Conservation (phyloP, 2,888 invertebrate genomes). For the Eurytoma californica region DNA sequence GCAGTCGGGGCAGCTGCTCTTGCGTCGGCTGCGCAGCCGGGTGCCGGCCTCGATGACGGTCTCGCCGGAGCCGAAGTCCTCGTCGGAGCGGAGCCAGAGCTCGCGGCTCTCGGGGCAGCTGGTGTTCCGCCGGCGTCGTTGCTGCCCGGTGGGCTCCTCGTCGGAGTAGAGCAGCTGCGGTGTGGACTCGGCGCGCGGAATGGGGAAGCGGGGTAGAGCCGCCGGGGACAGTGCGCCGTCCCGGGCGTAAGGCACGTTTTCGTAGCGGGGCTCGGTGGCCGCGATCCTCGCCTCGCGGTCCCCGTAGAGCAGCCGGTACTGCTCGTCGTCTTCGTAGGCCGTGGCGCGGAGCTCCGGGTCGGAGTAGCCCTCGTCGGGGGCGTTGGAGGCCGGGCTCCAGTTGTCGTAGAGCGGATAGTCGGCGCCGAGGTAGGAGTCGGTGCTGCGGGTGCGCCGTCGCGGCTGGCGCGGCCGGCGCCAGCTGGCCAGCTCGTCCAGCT, state of each 20-base stretch:
- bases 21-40: slow-evolving; percentile 60
- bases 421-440: slow-evolving; percentile 67
- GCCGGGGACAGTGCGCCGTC: background rate
- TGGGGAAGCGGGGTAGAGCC: slow-evolving; percentile 28
- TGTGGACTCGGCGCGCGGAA: slow-evolving; percentile 70
- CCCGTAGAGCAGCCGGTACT: slow-evolving; percentile 22
- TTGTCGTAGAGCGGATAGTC: slow-evolving; percentile 63
- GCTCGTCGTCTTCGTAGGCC: slow-evolving; percentile 53
- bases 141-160: slow-evolving; percentile 53
- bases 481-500: slow-evolving; percentile 59
- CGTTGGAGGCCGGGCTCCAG: slow-evolving; percentile 24
- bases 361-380: slow-evolving; percentile 56
- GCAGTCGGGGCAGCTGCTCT: slow-evolving; percentile 68
- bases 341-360: slow-evolving; percentile 58
- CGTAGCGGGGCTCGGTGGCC: slow-evolving; percentile 53
- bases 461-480: slow-evolving; percentile 54
- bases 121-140: slow-evolving; percentile 66
- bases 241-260: slow-evolving; percentile 60
- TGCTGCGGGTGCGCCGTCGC: slow-evolving; percentile 66
- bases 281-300: slow-evolving; percentile 51
- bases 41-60: slow-evolving; percentile 63
- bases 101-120: slow-evolving; percentile 67
- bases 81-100: slow-evolving; percentile 66
- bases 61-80: slow-evolving; percentile 72
- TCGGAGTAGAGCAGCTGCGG: slow-evolving; percentile 58